Evolutionary conservation across 2,113 vertebrate genomes (phyloP).

Genomic region (Murina feae): DNA sequence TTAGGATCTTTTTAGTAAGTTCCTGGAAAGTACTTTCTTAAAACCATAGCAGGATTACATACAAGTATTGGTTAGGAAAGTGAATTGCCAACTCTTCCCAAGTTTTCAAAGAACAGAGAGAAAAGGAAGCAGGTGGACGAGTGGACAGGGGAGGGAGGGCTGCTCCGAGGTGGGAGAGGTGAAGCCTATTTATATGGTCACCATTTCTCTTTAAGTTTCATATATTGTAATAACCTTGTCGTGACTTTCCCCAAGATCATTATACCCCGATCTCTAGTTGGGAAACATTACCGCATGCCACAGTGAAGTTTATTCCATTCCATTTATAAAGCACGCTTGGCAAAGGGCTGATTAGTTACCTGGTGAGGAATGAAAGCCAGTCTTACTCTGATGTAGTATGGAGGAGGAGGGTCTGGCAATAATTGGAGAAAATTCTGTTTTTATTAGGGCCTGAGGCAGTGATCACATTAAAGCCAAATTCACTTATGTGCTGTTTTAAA

Average conservation of each 20-base stretch:
- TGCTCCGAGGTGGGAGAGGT: fast-evolving
- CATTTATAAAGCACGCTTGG: slow-evolving; percentile 7
- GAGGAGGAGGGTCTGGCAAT: slow-evolving; percentile 10
- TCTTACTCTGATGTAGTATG: neutral
- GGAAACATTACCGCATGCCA: neutral
- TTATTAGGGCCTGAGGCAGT: slow-evolving; percentile 42
- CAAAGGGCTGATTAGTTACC: slow-evolving; percentile 36
- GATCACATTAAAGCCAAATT: slow-evolving; percentile 48
- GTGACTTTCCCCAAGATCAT: neutral
- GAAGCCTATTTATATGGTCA: fast-evolving
- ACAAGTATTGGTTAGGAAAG: neutral
- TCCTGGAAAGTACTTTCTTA: neutral
- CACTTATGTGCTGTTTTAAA: slow-evolving; percentile 9
- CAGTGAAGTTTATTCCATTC: neutral
- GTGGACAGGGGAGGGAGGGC: too few species aligned
- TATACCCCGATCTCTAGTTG: neutral
- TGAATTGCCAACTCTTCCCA: neutral
- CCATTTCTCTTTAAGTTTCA: neutral
- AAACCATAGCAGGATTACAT: neutral
- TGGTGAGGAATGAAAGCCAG: slow-evolving; percentile 43
- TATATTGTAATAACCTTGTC: neutral
- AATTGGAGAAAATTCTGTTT: slow-evolving; percentile 45
- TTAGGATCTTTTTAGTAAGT: neutral
- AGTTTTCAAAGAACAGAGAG: neutral
- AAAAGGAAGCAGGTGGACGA: neutral